Evolutionary conservation across 2,113 vertebrate species (phyloP).

Genomic region (Sarotherodon lohbergeri): DNA sequence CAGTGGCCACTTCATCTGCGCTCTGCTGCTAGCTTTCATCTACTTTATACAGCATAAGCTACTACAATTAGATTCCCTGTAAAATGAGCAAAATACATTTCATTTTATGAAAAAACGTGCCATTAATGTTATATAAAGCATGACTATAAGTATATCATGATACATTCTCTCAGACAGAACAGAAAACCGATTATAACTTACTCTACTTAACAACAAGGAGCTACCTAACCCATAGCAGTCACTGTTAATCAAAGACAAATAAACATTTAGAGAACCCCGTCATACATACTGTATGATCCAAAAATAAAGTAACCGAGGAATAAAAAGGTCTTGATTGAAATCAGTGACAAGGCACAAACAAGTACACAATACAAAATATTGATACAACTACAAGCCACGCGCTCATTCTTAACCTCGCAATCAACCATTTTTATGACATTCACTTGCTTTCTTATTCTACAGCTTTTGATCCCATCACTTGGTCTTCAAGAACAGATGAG

Average conservation of each 20-base stretch:
- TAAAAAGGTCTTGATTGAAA: constrained; percentile 3
- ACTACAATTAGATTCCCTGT: background rate
- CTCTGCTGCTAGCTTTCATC: background rate
- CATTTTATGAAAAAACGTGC: background rate
- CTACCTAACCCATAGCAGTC: background rate
- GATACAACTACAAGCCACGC: background rate
- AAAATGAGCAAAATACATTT: constrained; percentile 20
- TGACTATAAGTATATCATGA: background rate
- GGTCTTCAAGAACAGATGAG: background rate
- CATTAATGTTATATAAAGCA: background rate
- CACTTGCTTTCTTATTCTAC: background rate
- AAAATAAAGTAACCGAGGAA: constrained; percentile 1
- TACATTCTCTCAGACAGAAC: background rate
- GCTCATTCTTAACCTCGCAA: background rate
- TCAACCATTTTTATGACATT: background rate
- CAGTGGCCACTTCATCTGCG: constrained; percentile 8
- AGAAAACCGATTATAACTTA: background rate
- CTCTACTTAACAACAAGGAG: background rate
- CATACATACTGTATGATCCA: background rate
- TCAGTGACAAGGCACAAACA: constrained; percentile 18
- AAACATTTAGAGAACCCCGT: background rate
- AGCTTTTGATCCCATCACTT: background rate
- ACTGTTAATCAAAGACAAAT: background rate
- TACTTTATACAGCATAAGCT: constrained; percentile 6
- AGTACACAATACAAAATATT: constrained; percentile 10